These are phyloP conservation scores for Ciona savignyi DNA, from an alignment of 23 tunicate species.

Conservation along the genomic window DNA sequence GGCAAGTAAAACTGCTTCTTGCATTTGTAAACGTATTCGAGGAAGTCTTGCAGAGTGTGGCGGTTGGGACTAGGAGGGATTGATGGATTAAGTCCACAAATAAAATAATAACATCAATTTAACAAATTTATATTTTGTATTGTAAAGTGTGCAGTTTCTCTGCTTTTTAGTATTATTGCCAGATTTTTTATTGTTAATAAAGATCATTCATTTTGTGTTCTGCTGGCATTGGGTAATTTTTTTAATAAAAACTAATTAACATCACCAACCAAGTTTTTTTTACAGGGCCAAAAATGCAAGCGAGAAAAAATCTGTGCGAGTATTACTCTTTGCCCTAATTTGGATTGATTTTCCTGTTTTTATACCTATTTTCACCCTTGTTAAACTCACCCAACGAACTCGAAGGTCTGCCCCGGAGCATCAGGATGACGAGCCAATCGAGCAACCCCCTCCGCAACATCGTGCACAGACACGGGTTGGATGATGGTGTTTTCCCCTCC, in stretches of 20 bases:
- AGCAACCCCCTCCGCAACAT: slow-evolving; percentile 74
- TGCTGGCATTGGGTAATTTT: neutral
- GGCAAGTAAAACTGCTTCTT: neutral
- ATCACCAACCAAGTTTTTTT: no score
- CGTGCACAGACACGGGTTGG: slow-evolving; percentile 64
- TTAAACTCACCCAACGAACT: slow-evolving; percentile 77
- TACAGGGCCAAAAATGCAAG: no score
- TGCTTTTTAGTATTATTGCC: no score
- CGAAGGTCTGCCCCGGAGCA: slow-evolving; percentile 90
- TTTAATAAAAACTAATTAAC: no score
- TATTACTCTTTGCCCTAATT: no score
- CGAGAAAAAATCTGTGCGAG: no score
- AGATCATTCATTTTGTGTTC: neutral
- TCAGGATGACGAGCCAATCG: slow-evolving; percentile 64
- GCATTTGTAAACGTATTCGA: slow-evolving; percentile 7
- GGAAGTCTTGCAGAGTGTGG: neutral
- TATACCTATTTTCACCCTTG: no score
- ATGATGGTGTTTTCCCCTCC: slow-evolving; percentile 62
- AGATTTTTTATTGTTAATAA: neutral
- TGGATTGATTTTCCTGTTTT: no score
- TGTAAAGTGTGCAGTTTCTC: no score
- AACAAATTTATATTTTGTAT: no score
- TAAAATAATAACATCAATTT: neutral
- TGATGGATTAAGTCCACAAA: neutral
- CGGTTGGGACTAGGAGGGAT: neutral